Evolutionary conservation across 30 jellyfish, hydroid and myxozoan genomes (phyloP).

Genomic region (Aurelia coerulea): DNA sequence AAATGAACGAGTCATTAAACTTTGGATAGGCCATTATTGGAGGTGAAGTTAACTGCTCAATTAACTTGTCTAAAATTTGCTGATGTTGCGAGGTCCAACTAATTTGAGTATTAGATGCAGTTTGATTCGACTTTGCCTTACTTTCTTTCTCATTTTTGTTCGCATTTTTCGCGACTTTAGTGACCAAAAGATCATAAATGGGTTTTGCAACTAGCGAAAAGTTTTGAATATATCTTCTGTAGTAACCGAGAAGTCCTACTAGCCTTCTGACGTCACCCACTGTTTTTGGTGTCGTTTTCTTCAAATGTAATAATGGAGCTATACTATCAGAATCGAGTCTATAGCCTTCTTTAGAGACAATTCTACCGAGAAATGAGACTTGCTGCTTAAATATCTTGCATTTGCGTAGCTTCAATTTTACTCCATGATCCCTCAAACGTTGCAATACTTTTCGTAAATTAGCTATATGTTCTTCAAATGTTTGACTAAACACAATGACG

Average conservation of each 20-base stretch:
- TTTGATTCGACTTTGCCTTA: not conserved
- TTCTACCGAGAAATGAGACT: conserved; percentile 20
- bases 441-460: conserved; percentile 2
- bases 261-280: conserved; percentile 29
- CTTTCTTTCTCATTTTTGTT: too few species aligned
- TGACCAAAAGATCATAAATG: not conserved
- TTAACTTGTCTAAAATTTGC: not conserved
- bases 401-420: conserved; percentile 10
- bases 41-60: not conserved
- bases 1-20: conserved; percentile 1
- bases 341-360: conserved; percentile 30
- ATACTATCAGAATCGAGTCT: conserved; percentile 14
- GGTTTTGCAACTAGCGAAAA: conserved; percentile 35
- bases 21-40: conserved; percentile 66
- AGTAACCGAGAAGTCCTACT: conserved; percentile 27
- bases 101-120: not conserved
- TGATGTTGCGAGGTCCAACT: conserved; percentile 10
- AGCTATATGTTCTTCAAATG: conserved; percentile 5
- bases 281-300: conserved; percentile 16
- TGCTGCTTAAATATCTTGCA: not conserved
- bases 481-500: conserved; percentile 40
- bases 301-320: conserved; percentile 2
- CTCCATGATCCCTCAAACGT: conserved; percentile 11
- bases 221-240: conserved; percentile 30
- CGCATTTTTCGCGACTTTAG: not conserved